Base-by-base conservation (phyloP, 1,140 invertebrate species). In the Steinernema feltiae region DNA sequence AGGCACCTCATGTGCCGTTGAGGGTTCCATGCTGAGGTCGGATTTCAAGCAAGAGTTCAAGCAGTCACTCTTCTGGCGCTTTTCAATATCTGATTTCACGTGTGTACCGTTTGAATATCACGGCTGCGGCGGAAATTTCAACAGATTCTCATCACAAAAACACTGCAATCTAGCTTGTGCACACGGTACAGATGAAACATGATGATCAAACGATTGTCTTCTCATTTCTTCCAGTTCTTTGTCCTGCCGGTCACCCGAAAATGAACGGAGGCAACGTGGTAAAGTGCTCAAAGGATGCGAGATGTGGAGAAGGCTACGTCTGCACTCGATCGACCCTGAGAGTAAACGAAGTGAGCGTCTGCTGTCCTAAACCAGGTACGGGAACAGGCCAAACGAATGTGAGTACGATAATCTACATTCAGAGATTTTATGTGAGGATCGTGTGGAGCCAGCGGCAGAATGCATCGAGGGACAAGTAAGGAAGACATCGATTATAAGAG, bases 51-150 rank as follows among this genome's bases (percentile, higher is more conserved):
- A 24, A 76, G n/a, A 29, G 30, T 1, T 24, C 30, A 18, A n/a
- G n/a, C 48, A 41, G 31, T 30, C 41, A 0, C n/a, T 75, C 30
- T 53, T 75, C 27, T 76, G 75, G 75, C 53, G 75, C 32, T 76
- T 76, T 35, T 63, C 41, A 1, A n/a, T 53, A 15, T 7, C 1
- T 1, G 75, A 73, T 29, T 30, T 53, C n/a, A 29, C 75, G 1
- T 76, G 75, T 32, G 15, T 48, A 0, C 75, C 75, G n/a, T 76
- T 76, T 24, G 75, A 76, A 30, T 76, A 75, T 31, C 30, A 70
- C 15, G 75, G 72, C 1, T 76, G 75, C 32, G 75, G 71, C 12
- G 75, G 75, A 1, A 76, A 75, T 69, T 76, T 76, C 71, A 76
- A 76, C 32, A 30, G 75, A 32, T 76, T 76, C 69, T 17, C 41